Base-by-base conservation (phyloP, 30 jellyfish, hydroid and myxozoan species). In the Chrysaora quinquecirrha region DNA sequence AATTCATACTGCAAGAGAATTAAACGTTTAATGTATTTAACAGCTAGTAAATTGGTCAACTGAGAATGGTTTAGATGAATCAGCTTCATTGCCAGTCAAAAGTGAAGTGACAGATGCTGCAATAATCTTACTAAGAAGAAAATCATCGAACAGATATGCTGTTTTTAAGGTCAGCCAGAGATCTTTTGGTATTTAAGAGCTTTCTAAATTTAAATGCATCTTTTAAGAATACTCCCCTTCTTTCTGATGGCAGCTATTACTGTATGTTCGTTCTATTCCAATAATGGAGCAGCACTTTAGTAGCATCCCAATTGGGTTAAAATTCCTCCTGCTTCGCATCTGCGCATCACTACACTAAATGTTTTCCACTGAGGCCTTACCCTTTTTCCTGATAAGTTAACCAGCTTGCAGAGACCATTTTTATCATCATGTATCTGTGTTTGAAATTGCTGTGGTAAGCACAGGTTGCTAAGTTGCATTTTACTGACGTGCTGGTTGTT, bases 101-200 rank as follows among this genome's bases (percentile, higher is more conserved):
- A 34, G 91, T 29, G 98, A 86, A 19, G 89, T 87, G 18, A 79
- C 89, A 11, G 92, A 86, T 29, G 98, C 98, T 3, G 91, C 91
- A 54, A 85, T 91, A 6, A 78, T 91, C 34, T 14, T 91, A 24
- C 81, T 91, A n/a, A 86, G 76, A 43, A 64, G 75, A 64, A 91
- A 91, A 31, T 60, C 93, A 7, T 29, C 82, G 34, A 76, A 73
- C 32, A 78, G 87, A 52, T 84, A 52, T 47, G 49, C 91, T 0
- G 64, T 91, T 0, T 81, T 10, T 64, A 85, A 76, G 96, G 96
- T 86, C 75, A 14, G n/a, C 14, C 11, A 38, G 22, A 7, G 1
- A 10, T 68, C 2, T 12, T 9, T 12, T 10, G 27, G 18, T 12
- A 12, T 14, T 27, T 19, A 66, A 33, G 25, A 27, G 4, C 81